Percentiles rank a stretch among this genome's conserved stretches.
phyloP scores from a whole-genome alignment of 2,113 vertebrate species.

The Casuarius casuarius region DNA sequence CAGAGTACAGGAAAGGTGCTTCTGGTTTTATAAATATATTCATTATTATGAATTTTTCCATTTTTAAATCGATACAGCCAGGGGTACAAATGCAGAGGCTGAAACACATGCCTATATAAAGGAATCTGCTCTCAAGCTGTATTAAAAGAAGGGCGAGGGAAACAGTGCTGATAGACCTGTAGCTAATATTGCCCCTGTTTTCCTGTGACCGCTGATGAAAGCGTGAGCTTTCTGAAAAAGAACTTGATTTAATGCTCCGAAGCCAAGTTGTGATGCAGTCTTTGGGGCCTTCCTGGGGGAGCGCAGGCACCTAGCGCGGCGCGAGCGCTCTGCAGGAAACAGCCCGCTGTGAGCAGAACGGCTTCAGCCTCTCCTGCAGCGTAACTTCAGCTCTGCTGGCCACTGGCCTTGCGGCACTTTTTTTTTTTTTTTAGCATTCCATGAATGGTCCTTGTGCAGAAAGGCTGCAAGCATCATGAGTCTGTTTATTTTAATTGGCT shows the following conservation, averaged over 20 bases:
- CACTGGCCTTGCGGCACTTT: not conserved
- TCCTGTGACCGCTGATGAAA: not conserved
- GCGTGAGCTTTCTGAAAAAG: not conserved
- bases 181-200: not conserved
- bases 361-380: not conserved
- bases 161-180: rapidly evolving
- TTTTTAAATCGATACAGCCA: constrained; percentile 4
- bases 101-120: rapidly evolving
- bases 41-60: not conserved
- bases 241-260: not conserved
- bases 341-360: not conserved
- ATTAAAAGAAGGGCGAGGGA: not conserved
- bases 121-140: not conserved
- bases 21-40: constrained; percentile 48
- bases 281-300: not conserved
- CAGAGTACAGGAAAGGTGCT: not conserved
- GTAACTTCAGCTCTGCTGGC: constrained; percentile 16
- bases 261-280: not conserved
- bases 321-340: not conserved
- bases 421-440: not conserved
- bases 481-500: constrained; percentile 63
- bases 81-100: not conserved
- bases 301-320: rapidly evolving
- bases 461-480: constrained; percentile 1
- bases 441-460: not conserved